phyloP scores from a whole-genome alignment of 1,140 invertebrate genomes.

The Drosophila aff. region DNA sequence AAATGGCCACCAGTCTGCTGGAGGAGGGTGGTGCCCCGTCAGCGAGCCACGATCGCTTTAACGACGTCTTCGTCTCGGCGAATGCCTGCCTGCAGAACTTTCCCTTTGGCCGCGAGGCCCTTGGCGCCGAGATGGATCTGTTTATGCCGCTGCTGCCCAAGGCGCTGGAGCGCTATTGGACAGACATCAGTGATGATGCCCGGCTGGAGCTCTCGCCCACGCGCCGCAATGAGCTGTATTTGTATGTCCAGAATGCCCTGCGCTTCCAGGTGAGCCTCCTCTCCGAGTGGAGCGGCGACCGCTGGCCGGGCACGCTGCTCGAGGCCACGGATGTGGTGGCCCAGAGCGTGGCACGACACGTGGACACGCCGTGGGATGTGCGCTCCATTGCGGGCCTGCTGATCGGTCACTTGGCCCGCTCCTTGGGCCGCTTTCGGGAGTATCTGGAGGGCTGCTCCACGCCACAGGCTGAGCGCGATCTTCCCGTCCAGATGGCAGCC shows the following conservation, averaged over 20 bases:
- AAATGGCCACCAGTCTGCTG: not conserved
- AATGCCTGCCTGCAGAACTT: slow-evolving; percentile 61
- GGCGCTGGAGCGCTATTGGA: slow-evolving; percentile 43
- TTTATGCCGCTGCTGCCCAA: slow-evolving; percentile 43
- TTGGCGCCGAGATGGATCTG: slow-evolving; percentile 14
- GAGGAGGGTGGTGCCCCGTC: rapidly evolving
- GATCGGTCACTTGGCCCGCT: slow-evolving; percentile 50
- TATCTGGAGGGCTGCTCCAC: slow-evolving; percentile 25
- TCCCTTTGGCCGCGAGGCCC: slow-evolving; percentile 42
- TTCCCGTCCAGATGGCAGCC: slow-evolving; percentile 54
- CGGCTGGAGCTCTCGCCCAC: slow-evolving; percentile 46
- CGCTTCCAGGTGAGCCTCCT: slow-evolving; percentile 60
- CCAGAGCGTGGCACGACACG: slow-evolving; percentile 37
- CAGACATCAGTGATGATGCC: slow-evolving; percentile 1
- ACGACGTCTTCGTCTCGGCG: slow-evolving; percentile 56
- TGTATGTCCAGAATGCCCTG: slow-evolving; percentile 59
- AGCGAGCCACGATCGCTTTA: slow-evolving; percentile 1
- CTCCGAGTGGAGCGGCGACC: slow-evolving; percentile 31
- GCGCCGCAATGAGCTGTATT: slow-evolving; percentile 57
- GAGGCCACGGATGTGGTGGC: slow-evolving; percentile 20
- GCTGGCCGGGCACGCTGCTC: not conserved
- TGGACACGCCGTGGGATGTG: slow-evolving; percentile 66
- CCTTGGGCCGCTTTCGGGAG: slow-evolving; percentile 4
- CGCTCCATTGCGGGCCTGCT: slow-evolving; percentile 64
- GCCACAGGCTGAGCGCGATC: slow-evolving; percentile 10